Evolutionary conservation across 2,113 vertebrate genomes (phyloP).

Genomic region (Chascanopsetta lugubris): DNA sequence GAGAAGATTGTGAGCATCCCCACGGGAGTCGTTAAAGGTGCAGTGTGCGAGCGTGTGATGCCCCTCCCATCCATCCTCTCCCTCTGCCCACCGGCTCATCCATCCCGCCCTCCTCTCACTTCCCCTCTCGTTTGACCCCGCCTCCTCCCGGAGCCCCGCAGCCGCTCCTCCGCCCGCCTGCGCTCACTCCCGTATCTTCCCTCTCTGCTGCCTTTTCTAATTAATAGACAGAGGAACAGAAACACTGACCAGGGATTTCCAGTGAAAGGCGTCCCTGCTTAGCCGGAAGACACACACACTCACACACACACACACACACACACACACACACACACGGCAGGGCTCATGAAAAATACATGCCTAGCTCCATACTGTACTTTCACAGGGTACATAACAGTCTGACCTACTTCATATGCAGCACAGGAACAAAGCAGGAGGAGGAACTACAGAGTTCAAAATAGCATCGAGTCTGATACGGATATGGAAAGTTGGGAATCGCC

Average conservation of each 20-base stretch:
- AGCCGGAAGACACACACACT: constrained; percentile 7
- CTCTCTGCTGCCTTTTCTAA: constrained; percentile 27
- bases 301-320: not conserved
- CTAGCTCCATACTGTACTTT: constrained; percentile 41
- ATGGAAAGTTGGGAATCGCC: not conserved
- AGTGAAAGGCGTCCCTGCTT: constrained; percentile 21
- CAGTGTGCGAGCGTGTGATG: constrained; percentile 16
- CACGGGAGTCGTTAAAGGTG: not conserved
- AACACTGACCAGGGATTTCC: constrained; percentile 30
- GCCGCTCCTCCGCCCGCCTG: constrained; percentile 22
- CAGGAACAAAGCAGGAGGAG: not conserved
- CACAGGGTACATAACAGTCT: constrained; percentile 33
- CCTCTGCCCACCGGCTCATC: constrained; percentile 24
- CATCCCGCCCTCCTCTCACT: constrained; percentile 19
- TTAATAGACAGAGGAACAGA: constrained; percentile 34
- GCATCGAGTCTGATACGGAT: not conserved
- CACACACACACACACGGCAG: not conserved
- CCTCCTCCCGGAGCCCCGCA: constrained; percentile 33
- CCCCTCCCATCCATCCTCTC: constrained; percentile 28
- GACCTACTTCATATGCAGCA: constrained; percentile 61
- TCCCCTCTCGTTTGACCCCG: constrained; percentile 44
- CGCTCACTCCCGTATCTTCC: constrained; percentile 14
- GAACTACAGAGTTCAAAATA: not conserved
- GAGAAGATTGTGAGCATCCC: not conserved
- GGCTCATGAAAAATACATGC: constrained; percentile 65